Evolutionary conservation across 2,888 invertebrate species (phyloP).

Genomic region (Diarsia rubi): DNA sequence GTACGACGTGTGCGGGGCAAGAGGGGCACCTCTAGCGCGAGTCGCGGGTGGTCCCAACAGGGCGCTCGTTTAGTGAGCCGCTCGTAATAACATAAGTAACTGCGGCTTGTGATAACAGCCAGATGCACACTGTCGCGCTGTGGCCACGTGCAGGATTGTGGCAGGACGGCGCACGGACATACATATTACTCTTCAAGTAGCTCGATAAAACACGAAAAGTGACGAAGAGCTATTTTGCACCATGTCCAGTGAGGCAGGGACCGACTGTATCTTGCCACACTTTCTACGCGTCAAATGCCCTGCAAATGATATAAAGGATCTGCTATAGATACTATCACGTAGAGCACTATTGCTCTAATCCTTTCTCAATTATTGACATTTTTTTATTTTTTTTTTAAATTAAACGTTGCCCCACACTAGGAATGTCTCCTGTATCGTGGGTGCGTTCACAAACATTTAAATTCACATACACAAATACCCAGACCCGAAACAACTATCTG

Average conservation of each 20-base stretch:
- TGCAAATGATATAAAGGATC: not conserved
- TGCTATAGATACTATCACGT: not conserved
- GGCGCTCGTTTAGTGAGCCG: slow-evolving; percentile 21
- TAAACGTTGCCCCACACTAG: no score
- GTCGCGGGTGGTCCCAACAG: slow-evolving; percentile 57
- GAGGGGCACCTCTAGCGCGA: not conserved
- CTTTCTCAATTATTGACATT: not conserved
- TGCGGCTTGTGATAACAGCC: slow-evolving; percentile 26
- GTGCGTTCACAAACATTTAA: no score
- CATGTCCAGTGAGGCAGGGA: not conserved
- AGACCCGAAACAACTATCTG: no score
- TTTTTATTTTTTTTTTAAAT: no score
- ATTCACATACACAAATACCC: no score
- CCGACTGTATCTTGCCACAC: no score
- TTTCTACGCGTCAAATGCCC: no score
- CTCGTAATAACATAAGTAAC: slow-evolving; percentile 35
- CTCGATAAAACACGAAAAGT: not conserved
- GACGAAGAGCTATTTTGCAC: not conserved
- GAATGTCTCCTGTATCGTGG: no score
- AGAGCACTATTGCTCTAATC: not conserved
- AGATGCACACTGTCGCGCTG: not conserved
- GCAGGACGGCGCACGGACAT: not conserved
- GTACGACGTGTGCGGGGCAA: not conserved
- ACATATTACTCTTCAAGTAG: not conserved
- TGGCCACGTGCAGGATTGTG: not conserved